Evolutionary conservation across 2,113 vertebrate species (phyloP), one percentile per base, ranked within the genome.

Genomic region (Passer domesticus): DNA sequence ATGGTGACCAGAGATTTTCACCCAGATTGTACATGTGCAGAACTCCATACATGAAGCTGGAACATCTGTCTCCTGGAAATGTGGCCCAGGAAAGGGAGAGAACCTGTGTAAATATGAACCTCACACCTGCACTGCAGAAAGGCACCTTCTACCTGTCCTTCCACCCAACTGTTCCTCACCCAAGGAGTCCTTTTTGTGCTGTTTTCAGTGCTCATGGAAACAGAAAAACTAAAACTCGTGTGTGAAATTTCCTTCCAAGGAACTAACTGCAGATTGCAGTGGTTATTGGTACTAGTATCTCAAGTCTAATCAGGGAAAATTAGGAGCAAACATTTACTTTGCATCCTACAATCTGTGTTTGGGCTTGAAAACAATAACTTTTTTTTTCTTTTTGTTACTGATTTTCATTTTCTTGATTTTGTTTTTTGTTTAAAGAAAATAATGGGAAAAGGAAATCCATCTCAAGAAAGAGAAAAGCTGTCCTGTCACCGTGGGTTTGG

Each of bases 241-340:
- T 41, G 2, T 49, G 53, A 88, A 86, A 77, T 83, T 80, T 86
- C 43, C 35, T 92, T 90, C 47, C 25, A 44, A 39, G 50, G 68
- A 70, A 50, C 33, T 39, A 83, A 74, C 35, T 67, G 68, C 39
- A 75, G 88, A 74, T 86, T 90, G 46, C 53, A 59, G 53, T 70
- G 41, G 39, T 76, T 91, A 76, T 92, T 93, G 88, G 74, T 83
- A 66, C 68, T 22, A 58, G 59, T 80, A 89, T 93, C 87, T 80
- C 46, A 59, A 81, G 31, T 81, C 24, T 81, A 75, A 78, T 83
- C 39, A 78, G 69, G 50, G 33, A 58, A 63, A 88, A 72, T 50
- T 27, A 77, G 66, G 50, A 86, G 31, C 46, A 90, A 58, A 77
- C 15, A 60, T 84, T 74, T 78, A 63, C 55, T 87, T 89, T 64